Base-by-base conservation (phyloP, 2,113 vertebrate genomes). In the Petromus typicus region DNA sequence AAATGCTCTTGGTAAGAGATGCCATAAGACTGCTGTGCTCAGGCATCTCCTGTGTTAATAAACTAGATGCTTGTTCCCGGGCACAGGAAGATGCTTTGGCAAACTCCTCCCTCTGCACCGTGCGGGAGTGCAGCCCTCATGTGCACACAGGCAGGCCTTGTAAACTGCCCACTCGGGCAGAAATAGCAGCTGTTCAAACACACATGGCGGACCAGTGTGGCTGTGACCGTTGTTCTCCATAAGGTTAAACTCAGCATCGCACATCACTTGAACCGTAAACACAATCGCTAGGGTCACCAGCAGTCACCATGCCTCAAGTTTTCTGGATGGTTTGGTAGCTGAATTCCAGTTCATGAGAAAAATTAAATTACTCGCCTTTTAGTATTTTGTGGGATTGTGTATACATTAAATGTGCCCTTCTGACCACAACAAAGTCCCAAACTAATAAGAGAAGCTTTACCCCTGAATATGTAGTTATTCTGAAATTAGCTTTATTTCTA, bases 161-260 rank as follows among this genome's bases (percentile, higher is more conserved):
- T 86, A 94, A 97, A 87, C 73, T 89, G 87, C 34, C 73, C 90
- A 91, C 89, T 96, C 88, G 93, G 51, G 95, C 91, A 98, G 81
- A 96, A 95, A 96, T 90, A 95, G 51, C 93, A 98, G 86, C 95
- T 98, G 93, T 98, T 98, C 97, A 98, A 98, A 97, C 90, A 95
- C 0, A 96, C 95, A 94, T 91, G 97, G 90, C 51, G 16, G 94
- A 96, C 91, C 67, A 78, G 4, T 56, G 6, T 73, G 43, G 84
- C 63, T 32, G 13, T 90, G 37, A 79, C 71, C 89, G 92, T 25
- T 6, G 56, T 94, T 97, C 97, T 93, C 95, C 59, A n/a, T 34
- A 54, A 25, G 40, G 84, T 94, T 73, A 69, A 91, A 73, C 7
- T 85, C n/a, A 79, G 54, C 34, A 67, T 40, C 59, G 43, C 63